Conservation (phyloP, 2,113 vertebrate species). For the Scartelaos histophorus region DNA sequence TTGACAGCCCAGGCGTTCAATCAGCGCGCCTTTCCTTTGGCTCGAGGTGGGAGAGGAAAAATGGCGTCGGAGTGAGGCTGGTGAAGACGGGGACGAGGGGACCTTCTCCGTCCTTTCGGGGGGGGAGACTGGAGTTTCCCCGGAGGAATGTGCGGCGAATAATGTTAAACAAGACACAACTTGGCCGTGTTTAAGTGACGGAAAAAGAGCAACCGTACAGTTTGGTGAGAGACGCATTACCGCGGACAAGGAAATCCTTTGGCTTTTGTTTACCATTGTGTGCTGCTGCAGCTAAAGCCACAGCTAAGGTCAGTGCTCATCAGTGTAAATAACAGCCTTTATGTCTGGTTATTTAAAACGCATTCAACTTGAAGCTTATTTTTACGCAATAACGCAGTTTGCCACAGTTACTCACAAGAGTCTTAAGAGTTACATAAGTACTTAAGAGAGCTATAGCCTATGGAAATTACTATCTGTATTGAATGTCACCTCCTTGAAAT, state of each 20-base stretch:
- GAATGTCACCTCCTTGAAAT: not conserved
- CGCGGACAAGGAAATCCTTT: constrained; percentile 18
- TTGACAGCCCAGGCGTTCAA: constrained; percentile 45
- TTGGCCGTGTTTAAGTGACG: not conserved
- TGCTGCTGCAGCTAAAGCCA: constrained; percentile 38
- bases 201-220: not conserved
- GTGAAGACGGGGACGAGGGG: constrained; percentile 33
- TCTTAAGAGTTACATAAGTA: too few species aligned
- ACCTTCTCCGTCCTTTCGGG: constrained; percentile 29
- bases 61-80: constrained; percentile 65
- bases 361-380: not conserved
- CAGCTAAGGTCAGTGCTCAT: constrained; percentile 59
- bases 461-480: not conserved
- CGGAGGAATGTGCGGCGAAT: not conserved
- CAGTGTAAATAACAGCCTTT: not conserved
- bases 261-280: constrained; percentile 66
- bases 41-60: constrained; percentile 46
- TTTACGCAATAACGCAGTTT: not conserved
- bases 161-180: not conserved
- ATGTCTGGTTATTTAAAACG: not conserved
- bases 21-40: not conserved
- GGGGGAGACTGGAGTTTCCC: constrained; percentile 13
- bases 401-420: not conserved
- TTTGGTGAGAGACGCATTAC: constrained; percentile 1
- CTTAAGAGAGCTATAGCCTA: too few species aligned